Evolutionary conservation across 2,888 invertebrate genomes (phyloP).

Genomic region (Pachliopta kotzebuea): DNA sequence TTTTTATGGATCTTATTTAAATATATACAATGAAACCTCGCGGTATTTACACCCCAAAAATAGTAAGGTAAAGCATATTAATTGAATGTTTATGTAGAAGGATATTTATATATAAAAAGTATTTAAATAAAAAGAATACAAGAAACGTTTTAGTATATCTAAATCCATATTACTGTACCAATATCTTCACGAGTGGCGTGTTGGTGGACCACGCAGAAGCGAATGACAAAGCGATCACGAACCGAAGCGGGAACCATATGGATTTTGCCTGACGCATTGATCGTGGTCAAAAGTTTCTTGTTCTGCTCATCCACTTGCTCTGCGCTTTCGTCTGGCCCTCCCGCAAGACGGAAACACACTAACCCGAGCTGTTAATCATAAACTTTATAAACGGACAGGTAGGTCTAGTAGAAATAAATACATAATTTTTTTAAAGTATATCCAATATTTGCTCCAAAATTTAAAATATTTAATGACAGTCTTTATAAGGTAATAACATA

Average conservation of each 20-base stretch:
- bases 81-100: no score
- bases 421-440: no score
- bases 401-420: no score
- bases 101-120: neutral
- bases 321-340: conserved; percentile 67
- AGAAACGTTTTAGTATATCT: neutral
- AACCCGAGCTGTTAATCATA: conserved; percentile 87
- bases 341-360: conserved; percentile 94
- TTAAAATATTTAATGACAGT: no score
- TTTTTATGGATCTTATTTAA: no score
- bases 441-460: no score
- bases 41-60: no score
- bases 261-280: conserved; percentile 96
- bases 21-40: no score
- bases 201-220: conserved; percentile 96
- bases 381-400: neutral
- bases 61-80: no score
- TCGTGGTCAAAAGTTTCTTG: conserved; percentile 93
- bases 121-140: neutral
- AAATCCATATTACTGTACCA: conserved; percentile 63
- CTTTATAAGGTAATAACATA: no score
- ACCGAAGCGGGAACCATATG: conserved; percentile 98
- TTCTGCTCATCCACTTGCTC: conserved; percentile 84
- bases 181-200: conserved; percentile 92
- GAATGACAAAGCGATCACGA: conserved; percentile 93